A percentile compares a stretch with the other conserved stretches of the same genome.
Conservation (phyloP, 2,888 invertebrate genomes). For the Aphodius sticticus region DNA sequence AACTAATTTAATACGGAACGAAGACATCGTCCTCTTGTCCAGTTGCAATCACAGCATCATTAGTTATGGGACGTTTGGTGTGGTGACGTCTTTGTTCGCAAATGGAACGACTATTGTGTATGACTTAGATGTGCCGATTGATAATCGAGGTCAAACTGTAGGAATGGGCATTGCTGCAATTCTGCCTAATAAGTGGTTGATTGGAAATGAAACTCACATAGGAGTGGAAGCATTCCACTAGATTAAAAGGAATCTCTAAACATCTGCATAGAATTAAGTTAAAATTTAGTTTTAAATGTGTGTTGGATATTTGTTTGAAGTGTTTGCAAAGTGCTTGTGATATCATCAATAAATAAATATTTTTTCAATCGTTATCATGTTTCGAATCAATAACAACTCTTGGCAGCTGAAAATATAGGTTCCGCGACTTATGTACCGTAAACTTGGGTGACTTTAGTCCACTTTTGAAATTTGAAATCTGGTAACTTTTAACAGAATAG, state of each 20-base stretch:
- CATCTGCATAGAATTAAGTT: no score
- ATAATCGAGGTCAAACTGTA: conserved; percentile 38
- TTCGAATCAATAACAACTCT: no score
- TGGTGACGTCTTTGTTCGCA: conserved; percentile 36
- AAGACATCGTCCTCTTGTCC: conserved; percentile 39
- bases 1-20: conserved; percentile 20
- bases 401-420: no score
- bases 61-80: conserved; percentile 42
- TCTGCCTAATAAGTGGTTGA: conserved; percentile 30
- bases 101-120: conserved; percentile 40
- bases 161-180: conserved; percentile 39
- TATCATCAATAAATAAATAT: no score
- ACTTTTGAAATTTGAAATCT: no score
- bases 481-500: no score
- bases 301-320: no score
- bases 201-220: conserved; percentile 5
- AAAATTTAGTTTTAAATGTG: no score
- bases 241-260: neutral
- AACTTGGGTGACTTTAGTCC: no score
- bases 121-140: conserved; percentile 39
- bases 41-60: conserved; percentile 42
- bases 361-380: no score
- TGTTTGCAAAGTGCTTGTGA: no score
- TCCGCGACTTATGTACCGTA: no score
- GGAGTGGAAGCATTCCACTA: neutral